These are phyloP conservation scores for Anarsia innoxiella DNA, from an alignment of 2,888 invertebrate species.

Conservation along the genomic window DNA sequence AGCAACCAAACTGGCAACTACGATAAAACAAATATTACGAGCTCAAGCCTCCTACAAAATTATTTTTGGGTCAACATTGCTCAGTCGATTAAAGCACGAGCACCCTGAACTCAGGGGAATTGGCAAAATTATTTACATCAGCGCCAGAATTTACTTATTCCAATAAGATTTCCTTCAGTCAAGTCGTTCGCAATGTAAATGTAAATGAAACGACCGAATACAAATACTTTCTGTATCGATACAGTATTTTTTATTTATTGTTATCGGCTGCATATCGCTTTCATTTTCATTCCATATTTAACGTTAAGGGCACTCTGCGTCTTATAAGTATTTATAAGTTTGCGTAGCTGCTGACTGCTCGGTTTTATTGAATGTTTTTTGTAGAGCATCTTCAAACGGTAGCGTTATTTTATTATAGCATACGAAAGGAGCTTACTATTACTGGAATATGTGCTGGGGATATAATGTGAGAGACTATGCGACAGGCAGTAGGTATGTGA, in stretches of 20 bases:
- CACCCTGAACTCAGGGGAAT: slow-evolving; percentile 5
- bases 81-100: slow-evolving; percentile 4
- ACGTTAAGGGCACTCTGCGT: slow-evolving; percentile 11
- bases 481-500: too few species aligned
- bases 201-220: slow-evolving; percentile 12
- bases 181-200: slow-evolving; percentile 12
- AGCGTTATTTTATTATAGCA: slow-evolving; percentile 4
- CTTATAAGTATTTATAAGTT: slow-evolving; percentile 9
- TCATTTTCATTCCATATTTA: slow-evolving; percentile 13
- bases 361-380: slow-evolving; percentile 8
- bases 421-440: slow-evolving; percentile 8
- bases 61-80: slow-evolving; percentile 5
- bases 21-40: slow-evolving; percentile 9
- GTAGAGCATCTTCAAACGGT: too few species aligned
- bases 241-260: slow-evolving; percentile 14
- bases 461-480: too few species aligned
- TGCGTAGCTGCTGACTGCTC: slow-evolving; percentile 8
- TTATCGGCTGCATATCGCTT: slow-evolving; percentile 13
- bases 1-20: slow-evolving; percentile 10
- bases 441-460: slow-evolving; percentile 9
- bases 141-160: slow-evolving; percentile 11
- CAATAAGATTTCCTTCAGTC: slow-evolving; percentile 9
- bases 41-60: slow-evolving; percentile 4
- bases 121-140: slow-evolving; percentile 9
- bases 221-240: slow-evolving; percentile 14